Evolutionary conservation across 2,888 invertebrate species (phyloP).

Genomic region (Luperina nickerlii): DNA sequence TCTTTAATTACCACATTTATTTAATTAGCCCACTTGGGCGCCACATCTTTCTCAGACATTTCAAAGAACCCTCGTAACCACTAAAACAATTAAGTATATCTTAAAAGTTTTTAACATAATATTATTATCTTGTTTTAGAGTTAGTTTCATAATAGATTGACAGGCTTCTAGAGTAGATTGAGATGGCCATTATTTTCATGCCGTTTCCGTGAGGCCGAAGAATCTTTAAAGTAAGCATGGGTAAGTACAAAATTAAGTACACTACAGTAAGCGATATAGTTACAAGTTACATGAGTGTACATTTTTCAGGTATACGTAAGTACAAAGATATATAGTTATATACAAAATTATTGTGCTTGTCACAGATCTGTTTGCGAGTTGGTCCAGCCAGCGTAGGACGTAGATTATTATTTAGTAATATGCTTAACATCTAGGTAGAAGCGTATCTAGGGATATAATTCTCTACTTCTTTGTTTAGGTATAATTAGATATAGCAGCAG

Average conservation of each 20-base stretch:
- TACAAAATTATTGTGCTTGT: conserved; percentile 89
- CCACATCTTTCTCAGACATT: not conserved
- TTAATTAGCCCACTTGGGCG: not conserved
- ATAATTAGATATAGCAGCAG: conserved; percentile 15
- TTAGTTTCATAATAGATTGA: not conserved
- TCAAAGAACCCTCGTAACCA: not conserved
- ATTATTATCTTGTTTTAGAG: not conserved
- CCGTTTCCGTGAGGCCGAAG: not conserved
- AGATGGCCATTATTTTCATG: not conserved
- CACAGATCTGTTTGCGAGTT: conserved; percentile 85
- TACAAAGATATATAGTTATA: conserved; percentile 72
- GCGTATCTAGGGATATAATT: conserved; percentile 48
- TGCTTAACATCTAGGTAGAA: conserved; percentile 45
- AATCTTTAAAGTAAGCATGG: not conserved
- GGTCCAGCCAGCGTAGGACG: conserved; percentile 76
- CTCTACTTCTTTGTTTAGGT: conserved; percentile 14
- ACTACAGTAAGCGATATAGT: conserved; percentile 33
- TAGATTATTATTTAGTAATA: conserved; percentile 66
- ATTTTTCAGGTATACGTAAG: conserved; percentile 75
- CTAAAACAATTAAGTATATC: not conserved
- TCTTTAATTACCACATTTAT: not conserved
- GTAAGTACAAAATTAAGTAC: not conserved
- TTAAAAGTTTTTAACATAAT: not conserved
- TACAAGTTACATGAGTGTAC: conserved; percentile 70
- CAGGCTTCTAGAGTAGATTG: not conserved